phyloP scores from a whole-genome alignment of 2,113 vertebrate genomes.

The Actinemys pallida region DNA sequence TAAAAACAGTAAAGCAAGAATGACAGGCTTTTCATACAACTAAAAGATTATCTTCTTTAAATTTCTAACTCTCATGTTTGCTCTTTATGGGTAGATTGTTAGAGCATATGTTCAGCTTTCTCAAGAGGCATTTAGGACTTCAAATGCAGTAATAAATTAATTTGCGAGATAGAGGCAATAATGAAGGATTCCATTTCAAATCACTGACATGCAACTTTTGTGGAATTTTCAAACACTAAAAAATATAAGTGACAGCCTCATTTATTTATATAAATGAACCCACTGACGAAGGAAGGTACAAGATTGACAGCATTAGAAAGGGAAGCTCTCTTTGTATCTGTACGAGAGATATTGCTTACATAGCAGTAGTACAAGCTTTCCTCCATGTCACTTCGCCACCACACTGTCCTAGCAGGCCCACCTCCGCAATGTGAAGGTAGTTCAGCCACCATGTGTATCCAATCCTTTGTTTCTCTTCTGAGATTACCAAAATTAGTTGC shows the following conservation, averaged over 20 bases:
- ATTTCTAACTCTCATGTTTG: slow-evolving; percentile 67
- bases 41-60: slow-evolving; percentile 74
- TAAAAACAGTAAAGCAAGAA: slow-evolving; percentile 71
- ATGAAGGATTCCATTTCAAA: slow-evolving; percentile 35
- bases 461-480: background rate
- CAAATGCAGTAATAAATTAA: slow-evolving; percentile 70
- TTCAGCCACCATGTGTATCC: background rate
- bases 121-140: slow-evolving; percentile 61
- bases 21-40: slow-evolving; percentile 61
- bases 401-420: background rate
- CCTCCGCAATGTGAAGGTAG: background rate
- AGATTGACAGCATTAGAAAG: slow-evolving; percentile 2
- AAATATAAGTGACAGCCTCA: slow-evolving; percentile 38
- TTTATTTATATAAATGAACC: slow-evolving; percentile 30
- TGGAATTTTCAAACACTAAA: slow-evolving; percentile 40
- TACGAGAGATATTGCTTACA: background rate
- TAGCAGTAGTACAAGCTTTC: background rate
- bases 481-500: slow-evolving; percentile 36
- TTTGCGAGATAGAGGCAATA: slow-evolving; percentile 64
- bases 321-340: background rate
- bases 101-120: slow-evolving; percentile 50
- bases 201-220: background rate
- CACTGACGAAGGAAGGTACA: slow-evolving; percentile 1
- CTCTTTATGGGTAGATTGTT: slow-evolving; percentile 70
- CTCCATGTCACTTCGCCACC: background rate